Base-by-base conservation (phyloP, 2,113 vertebrate species). In the Terrapene triunguis region DNA sequence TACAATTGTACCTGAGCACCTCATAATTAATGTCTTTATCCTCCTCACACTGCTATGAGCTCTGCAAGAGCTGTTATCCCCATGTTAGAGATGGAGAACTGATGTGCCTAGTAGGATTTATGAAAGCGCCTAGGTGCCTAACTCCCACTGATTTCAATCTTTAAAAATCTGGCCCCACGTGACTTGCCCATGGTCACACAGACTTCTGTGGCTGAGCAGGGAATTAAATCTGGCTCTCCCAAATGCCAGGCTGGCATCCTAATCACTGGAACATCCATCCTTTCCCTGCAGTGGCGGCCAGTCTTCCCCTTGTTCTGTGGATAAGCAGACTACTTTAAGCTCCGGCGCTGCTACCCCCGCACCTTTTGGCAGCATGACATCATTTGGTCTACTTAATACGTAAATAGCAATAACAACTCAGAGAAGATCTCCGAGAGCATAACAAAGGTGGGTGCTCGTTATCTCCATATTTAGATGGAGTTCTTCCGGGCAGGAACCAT, bases 191-290 rank as follows among this genome's bases (percentile, higher is more conserved):
- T n/a, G 14, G 57, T 29, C 44, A n/a, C 82, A 59, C 1, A 62
- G 74, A 42, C 22, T 53, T 51, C 42, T 5, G 0, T n/a, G 5
- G 29, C 6, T 72, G 14, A 24, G 22, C 27, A 14, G n/a, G 51
- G 10, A n/a, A 62, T n/a, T 2, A 1, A 53, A 14, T 24, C 48
- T 35, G 79, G 44, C 6, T 32, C 22, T 78, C 19, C 4, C 5
- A 5, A 3, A 0, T 1, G 1, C 10, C 4, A 48, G 35, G 32
- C 38, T 7, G 13, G 0, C 35, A n/a, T 35, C 62, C 35, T 69
- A 19, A n/a, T n/a, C 65, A 69, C 8, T 5, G 17, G 32, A n/a
- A 35, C 32, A 2, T 27, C 50, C 80, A 24, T 42, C 44, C 72
- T 47, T 6, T 55, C 59, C 38, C 3, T 25, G 24, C 29, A 22